These are phyloP conservation scores for Spodoptera littoralis DNA, from an alignment of 2,888 invertebrate species.

Conservation along the genomic window DNA sequence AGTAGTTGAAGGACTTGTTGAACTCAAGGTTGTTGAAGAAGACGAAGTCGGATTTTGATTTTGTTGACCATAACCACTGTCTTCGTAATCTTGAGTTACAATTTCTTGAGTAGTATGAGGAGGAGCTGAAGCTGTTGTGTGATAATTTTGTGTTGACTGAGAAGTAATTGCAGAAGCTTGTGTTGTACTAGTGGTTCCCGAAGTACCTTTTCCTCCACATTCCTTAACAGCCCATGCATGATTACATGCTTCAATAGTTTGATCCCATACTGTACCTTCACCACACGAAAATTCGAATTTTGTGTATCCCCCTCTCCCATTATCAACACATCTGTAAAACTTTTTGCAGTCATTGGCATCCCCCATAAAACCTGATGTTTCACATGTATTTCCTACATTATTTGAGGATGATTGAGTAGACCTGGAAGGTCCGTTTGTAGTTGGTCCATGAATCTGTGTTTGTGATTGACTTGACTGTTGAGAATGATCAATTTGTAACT, in stretches of 20 bases:
- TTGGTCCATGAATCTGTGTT: conserved; percentile 62
- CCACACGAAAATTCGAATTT: conserved; percentile 89
- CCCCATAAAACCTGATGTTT: conserved; percentile 90
- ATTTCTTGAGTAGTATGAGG: conserved; percentile 45
- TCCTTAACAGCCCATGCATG: conserved; percentile 84
- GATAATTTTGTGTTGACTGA: conserved; percentile 49
- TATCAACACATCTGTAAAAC: conserved; percentile 91
- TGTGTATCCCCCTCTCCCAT: conserved; percentile 79
- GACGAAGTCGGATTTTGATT: conserved; percentile 35
- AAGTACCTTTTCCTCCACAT: conserved; percentile 59
- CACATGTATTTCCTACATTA: conserved; percentile 28
- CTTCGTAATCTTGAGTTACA: conserved; percentile 52
- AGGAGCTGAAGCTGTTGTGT: conserved; percentile 44
- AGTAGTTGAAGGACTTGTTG: conserved; percentile 42
- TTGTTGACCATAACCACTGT: conserved; percentile 60
- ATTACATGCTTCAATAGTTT: conserved; percentile 88
- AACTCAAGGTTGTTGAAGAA: conserved; percentile 41
- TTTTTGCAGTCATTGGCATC: conserved; percentile 89
- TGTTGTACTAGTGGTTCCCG: conserved; percentile 32
- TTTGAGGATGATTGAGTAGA: conserved; percentile 25
- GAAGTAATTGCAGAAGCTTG: conserved; percentile 43
- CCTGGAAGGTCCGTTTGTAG: conserved; percentile 50
- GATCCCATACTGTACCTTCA: conserved; percentile 90
- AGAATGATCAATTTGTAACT: conserved; percentile 72
- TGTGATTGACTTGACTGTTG: conserved; percentile 71